Evolutionary conservation across 2,888 invertebrate genomes (phyloP).

Genomic region (Argyresthia albistria): DNA sequence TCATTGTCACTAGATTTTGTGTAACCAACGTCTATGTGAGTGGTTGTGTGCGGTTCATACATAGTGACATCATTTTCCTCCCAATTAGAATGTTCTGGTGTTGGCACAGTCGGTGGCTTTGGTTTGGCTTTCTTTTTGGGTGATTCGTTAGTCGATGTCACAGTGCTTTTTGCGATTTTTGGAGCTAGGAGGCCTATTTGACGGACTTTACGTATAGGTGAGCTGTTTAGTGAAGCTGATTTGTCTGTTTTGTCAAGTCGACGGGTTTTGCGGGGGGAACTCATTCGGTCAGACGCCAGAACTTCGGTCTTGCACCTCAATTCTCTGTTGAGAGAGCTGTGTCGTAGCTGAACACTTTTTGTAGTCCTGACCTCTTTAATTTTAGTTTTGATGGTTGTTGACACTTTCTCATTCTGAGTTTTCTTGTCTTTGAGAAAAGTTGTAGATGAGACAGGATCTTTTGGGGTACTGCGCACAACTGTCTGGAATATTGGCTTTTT

Average conservation of each 20-base stretch:
- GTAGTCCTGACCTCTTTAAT: conserved; percentile 45
- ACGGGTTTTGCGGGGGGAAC: conserved; percentile 58
- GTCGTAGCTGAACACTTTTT: conserved; percentile 46
- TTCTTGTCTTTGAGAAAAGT: conserved; percentile 30
- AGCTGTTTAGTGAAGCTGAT: conserved; percentile 57
- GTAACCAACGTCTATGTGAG: conserved; percentile 37
- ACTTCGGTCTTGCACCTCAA: conserved; percentile 38
- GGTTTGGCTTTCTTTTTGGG: conserved; percentile 48
- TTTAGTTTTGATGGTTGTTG: conserved; percentile 32
- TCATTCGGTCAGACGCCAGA: conserved; percentile 41
- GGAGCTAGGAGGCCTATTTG: conserved; percentile 46
- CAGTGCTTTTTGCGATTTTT: conserved; percentile 31
- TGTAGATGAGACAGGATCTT: conserved; percentile 45
- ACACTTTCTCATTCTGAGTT: conserved; percentile 39
- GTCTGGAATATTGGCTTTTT: conserved; percentile 63
- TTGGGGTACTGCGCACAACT: conserved; percentile 45
- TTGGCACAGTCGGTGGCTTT: conserved; percentile 36
- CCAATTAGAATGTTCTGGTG: conserved; percentile 20
- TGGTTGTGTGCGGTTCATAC: conserved; percentile 65
- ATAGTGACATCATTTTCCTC: conserved; percentile 61
- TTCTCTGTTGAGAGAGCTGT: conserved; percentile 55
- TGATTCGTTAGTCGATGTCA: conserved; percentile 51
- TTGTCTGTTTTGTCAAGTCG: conserved; percentile 60
- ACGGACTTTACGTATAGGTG: conserved; percentile 60
- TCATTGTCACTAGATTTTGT: conserved; percentile 51